Percentiles rank a stretch among this genome's conserved stretches.
phyloP scores from a whole-genome alignment of 2,797 vertebrate genomes.

The Bovichtus variegatus region DNA sequence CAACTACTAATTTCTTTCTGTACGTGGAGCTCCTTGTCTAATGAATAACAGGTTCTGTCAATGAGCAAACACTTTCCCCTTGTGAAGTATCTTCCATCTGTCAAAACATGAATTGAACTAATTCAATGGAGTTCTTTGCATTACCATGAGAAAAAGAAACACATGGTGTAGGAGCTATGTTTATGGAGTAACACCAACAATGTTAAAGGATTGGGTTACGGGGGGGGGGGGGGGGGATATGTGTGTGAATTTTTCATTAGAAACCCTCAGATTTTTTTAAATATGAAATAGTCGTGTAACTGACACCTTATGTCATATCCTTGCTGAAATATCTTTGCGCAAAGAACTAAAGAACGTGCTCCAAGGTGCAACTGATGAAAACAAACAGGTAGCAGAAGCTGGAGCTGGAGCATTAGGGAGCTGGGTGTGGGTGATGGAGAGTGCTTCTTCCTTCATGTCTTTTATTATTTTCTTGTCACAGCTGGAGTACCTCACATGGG shows the following conservation, averaged over 20 bases:
- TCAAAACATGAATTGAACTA: neutral
- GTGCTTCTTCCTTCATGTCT: neutral
- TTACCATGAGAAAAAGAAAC: conserved; percentile 1
- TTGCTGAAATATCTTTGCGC: neutral
- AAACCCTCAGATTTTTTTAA: neutral
- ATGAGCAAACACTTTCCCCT: neutral
- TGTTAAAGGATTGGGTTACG: conserved; percentile 1
- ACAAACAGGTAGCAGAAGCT: neutral
- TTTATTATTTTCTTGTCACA: neutral
- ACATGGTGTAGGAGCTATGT: neutral
- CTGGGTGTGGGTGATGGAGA: neutral
- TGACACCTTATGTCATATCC: neutral
- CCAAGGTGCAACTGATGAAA: neutral
- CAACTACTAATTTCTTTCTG: neutral
- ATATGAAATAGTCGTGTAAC: neutral
- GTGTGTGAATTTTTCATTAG: neutral
- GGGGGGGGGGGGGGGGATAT: neutral
- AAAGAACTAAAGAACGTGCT: neutral
- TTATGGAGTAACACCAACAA: neutral
- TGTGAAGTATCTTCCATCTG: neutral
- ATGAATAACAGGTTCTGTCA: neutral
- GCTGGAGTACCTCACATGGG: neutral
- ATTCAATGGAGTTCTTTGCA: neutral
- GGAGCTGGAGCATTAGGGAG: neutral
- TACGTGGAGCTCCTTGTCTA: neutral